phyloP scores from a whole-genome alignment of 30 jellyfish, hydroid and myxozoan genomes.

The Rhopilema esculentum region DNA sequence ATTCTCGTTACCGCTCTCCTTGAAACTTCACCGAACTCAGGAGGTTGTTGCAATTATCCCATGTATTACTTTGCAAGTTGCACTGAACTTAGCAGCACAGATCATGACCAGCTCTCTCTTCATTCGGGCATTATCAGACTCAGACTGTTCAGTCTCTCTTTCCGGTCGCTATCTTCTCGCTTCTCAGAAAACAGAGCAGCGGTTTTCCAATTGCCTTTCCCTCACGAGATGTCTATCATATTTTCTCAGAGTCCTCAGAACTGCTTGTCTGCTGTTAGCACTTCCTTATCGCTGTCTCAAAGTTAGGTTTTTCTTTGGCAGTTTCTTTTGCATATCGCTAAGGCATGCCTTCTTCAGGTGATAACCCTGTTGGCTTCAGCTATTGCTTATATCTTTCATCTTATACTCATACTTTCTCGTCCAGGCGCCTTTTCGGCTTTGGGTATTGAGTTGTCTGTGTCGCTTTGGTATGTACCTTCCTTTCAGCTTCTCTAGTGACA shows the following conservation, averaged over 20 bases:
- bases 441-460: not conserved
- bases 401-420: not conserved
- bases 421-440: not conserved
- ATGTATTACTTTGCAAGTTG: not conserved
- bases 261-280: not conserved
- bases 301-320: not conserved
- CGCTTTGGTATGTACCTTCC: not conserved
- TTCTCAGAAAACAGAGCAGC: not conserved
- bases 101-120: not conserved
- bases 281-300: not conserved
- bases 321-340: not conserved
- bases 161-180: not conserved
- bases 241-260: not conserved
- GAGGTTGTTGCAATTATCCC: not conserved
- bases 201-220: not conserved
- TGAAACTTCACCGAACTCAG: not conserved
- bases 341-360: not conserved
- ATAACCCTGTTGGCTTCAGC: not conserved
- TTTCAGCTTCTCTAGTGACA: not conserved
- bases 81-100: not conserved
- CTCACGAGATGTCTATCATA: not conserved
- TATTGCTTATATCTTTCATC: not conserved
- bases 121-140: not conserved
- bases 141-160: not conserved
- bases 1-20: not conserved